Percentiles rank a stretch among this genome's conserved stretches.
Evolutionary conservation across 2,113 vertebrate species (phyloP).

Genomic region (Corythoichthys haematopterus): DNA sequence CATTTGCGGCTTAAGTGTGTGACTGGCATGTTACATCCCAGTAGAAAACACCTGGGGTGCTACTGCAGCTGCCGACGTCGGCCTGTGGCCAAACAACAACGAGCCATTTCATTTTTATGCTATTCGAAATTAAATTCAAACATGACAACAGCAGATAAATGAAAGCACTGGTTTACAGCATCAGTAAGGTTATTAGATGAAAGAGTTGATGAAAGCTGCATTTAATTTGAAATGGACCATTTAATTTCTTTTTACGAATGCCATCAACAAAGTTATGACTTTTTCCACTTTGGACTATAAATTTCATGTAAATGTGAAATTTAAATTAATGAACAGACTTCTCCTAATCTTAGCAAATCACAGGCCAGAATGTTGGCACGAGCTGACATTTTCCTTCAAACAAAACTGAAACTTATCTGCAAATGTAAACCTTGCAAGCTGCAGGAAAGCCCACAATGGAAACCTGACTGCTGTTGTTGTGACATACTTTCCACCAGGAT

Average conservation of each 20-base stretch:
- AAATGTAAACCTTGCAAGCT: neutral
- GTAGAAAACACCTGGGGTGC: constrained; percentile 50
- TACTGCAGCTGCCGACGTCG: constrained; percentile 31
- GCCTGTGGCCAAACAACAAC: constrained; percentile 21
- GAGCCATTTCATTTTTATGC: neutral
- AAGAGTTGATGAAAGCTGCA: neutral
- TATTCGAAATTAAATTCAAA: neutral
- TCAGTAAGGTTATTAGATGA: neutral
- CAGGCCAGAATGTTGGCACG: neutral
- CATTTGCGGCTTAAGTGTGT: constrained; percentile 50
- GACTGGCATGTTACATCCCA: constrained; percentile 39
- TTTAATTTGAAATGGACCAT: neutral
- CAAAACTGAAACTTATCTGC: neutral
- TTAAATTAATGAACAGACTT: neutral
- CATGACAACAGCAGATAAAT: neutral
- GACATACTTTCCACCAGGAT: neutral
- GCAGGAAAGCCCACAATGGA: neutral
- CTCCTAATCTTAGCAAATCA: neutral
- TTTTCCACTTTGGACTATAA: neutral
- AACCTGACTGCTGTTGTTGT: neutral
- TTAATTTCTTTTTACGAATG: neutral
- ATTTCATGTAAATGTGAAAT: neutral
- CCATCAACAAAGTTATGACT: neutral
- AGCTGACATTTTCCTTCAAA: neutral
- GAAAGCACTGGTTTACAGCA: neutral